phyloP scores from a whole-genome alignment of 2,888 invertebrate genomes.

The Dryococelus australis region DNA sequence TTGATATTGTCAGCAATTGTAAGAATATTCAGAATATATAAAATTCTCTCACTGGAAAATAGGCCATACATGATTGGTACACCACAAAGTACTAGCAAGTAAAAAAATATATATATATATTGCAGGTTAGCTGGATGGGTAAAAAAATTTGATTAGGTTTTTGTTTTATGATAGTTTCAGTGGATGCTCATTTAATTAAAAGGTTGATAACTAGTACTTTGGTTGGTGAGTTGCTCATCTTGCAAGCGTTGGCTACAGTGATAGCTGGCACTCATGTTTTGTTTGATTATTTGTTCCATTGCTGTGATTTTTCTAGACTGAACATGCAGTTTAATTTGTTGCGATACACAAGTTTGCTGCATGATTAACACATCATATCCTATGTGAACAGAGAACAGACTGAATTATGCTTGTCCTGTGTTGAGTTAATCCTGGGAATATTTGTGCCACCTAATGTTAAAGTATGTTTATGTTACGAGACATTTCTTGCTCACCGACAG shows the following conservation, averaged over 20 bases:
- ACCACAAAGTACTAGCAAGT: constrained; percentile 30
- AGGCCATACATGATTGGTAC: constrained; percentile 35
- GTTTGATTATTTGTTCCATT: constrained; percentile 58
- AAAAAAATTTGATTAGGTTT: constrained; percentile 20
- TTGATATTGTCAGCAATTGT: not conserved
- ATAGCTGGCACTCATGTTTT: constrained; percentile 30
- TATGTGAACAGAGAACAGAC: constrained; percentile 41
- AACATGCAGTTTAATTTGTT: constrained; percentile 48
- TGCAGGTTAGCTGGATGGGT: not conserved
- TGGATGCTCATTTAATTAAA: not conserved
- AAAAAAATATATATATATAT: not conserved
- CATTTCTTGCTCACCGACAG: too few relatives aligned
- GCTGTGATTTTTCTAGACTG: constrained; percentile 75
- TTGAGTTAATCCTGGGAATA: constrained; percentile 35
- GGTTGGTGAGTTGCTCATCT: constrained; percentile 16
- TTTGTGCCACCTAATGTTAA: not conserved
- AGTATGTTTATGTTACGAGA: not conserved
- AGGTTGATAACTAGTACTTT: constrained; percentile 7
- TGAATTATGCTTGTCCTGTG: constrained; percentile 42
- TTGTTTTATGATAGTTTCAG: not conserved
- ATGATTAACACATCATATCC: constrained; percentile 38
- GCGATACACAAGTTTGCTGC: constrained; percentile 35
- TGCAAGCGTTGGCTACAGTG: constrained; percentile 20
- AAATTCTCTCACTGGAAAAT: constrained; percentile 25
- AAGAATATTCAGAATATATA: not conserved